Conservation (phyloP, 2,888 invertebrate species). For the Octonoba sinensis region DNA sequence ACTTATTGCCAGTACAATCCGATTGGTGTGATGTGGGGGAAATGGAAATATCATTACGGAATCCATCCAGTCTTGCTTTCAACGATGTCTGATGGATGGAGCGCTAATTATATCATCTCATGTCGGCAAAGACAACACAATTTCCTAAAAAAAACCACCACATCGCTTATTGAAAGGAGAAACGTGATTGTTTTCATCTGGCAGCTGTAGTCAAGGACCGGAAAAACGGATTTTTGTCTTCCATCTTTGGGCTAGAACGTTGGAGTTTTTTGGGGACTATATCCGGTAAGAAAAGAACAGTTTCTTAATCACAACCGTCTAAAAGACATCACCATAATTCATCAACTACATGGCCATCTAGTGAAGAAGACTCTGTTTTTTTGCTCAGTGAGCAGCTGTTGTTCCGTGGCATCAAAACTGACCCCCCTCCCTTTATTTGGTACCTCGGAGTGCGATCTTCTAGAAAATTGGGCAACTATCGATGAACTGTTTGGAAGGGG, state of each 20-base stretch:
- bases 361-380: neutral
- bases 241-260: too few relatives aligned
- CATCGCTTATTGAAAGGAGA: neutral
- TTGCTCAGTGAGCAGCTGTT: slow-evolving; percentile 32
- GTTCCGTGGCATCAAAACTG: slow-evolving; percentile 4
- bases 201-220: neutral
- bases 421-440: neutral
- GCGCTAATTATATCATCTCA: slow-evolving; percentile 58
- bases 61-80: too few relatives aligned
- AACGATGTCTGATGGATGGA: slow-evolving; percentile 34
- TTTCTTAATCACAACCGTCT: neutral
- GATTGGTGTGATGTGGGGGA: too few relatives aligned
- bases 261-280: too few relatives aligned
- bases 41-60: too few relatives aligned
- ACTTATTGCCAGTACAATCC: too few relatives aligned
- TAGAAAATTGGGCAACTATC: slow-evolving; percentile 41
- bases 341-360: neutral
- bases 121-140: slow-evolving; percentile 17
- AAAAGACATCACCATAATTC: slow-evolving; percentile 10
- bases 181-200: slow-evolving; percentile 53
- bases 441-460: neutral
- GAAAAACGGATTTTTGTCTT: too few relatives aligned
- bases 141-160: neutral
- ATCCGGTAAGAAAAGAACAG: too few relatives aligned
- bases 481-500: neutral